Percentiles rank a stretch among this genome's conserved stretches.
These are phyloP conservation scores for Cichlasoma orientale DNA, from an alignment of 2,797 vertebrate species.

Conservation along the genomic window DNA sequence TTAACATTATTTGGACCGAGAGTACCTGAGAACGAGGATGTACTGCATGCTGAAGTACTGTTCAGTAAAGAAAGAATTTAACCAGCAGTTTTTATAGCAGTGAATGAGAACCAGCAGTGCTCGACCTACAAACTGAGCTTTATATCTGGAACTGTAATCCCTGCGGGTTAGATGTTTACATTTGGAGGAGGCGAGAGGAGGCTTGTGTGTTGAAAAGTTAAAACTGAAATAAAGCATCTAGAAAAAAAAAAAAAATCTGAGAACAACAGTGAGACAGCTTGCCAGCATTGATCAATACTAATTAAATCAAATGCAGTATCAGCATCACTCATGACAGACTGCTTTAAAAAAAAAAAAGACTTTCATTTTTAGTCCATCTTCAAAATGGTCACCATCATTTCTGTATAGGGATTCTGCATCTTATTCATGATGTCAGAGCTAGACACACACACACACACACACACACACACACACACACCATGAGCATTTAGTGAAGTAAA, in stretches of 20 bases:
- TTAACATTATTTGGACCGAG: background rate
- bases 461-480: background rate
- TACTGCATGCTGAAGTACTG: background rate
- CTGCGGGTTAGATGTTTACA: background rate
- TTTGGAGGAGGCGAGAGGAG: background rate
- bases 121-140: background rate
- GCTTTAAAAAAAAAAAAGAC: background rate
- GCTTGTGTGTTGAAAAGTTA: background rate
- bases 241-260: background rate
- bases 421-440: conserved; percentile 14
- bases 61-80: background rate
- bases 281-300: background rate
- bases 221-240: background rate
- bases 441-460: background rate
- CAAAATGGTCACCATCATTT: conserved; percentile 15
- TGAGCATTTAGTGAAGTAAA: conserved; percentile 30
- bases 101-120: background rate
- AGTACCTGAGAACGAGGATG: background rate
- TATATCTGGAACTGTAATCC: background rate
- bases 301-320: background rate
- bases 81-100: background rate
- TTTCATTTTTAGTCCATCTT: background rate
- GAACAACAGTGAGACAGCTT: background rate
- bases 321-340: background rate
- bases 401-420: conserved; percentile 2